Conservation (phyloP, 2,888 invertebrate species). For the Acrobasis suavella region DNA sequence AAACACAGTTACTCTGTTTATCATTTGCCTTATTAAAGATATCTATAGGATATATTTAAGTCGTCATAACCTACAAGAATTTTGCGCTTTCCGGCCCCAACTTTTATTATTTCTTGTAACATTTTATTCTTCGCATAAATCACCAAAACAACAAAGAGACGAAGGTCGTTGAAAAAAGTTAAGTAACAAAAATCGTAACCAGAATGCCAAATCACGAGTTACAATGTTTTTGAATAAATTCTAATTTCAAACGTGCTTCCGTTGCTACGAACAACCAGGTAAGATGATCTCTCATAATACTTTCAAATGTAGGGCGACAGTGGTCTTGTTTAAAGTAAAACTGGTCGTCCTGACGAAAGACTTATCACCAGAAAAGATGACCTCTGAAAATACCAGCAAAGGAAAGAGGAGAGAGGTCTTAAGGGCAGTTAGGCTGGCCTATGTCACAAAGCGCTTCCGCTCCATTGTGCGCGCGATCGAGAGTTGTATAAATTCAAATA, state of each 20-base stretch:
- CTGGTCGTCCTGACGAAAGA: constrained; percentile 40
- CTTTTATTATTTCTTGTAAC: background rate
- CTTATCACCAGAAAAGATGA: constrained; percentile 36
- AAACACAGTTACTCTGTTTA: no score
- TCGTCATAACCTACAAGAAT: background rate
- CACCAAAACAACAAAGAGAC: constrained; percentile 9
- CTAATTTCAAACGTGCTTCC: constrained; percentile 44
- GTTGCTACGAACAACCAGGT: constrained; percentile 30
- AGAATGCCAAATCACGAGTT: constrained; percentile 23
- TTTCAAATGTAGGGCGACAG: constrained; percentile 10
- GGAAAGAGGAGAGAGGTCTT: constrained; percentile 17
- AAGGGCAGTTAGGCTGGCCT: constrained; percentile 30
- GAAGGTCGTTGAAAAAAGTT: constrained; percentile 23
- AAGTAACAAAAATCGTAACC: constrained; percentile 23
- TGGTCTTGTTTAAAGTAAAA: constrained; percentile 21
- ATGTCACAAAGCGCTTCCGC: constrained; percentile 48
- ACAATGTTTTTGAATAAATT: constrained; percentile 27
- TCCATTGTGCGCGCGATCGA: constrained; percentile 45
- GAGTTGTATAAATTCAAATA: constrained; percentile 49
- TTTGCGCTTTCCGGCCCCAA: background rate
- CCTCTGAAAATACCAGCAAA: constrained; percentile 12
- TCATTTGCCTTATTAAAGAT: no score
- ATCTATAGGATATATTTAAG: no score
- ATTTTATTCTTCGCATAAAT: constrained; percentile 9
- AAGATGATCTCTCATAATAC: constrained; percentile 27